Conservation (phyloP, 2,113 vertebrate genomes). For the Bothrops jararaca region DNA sequence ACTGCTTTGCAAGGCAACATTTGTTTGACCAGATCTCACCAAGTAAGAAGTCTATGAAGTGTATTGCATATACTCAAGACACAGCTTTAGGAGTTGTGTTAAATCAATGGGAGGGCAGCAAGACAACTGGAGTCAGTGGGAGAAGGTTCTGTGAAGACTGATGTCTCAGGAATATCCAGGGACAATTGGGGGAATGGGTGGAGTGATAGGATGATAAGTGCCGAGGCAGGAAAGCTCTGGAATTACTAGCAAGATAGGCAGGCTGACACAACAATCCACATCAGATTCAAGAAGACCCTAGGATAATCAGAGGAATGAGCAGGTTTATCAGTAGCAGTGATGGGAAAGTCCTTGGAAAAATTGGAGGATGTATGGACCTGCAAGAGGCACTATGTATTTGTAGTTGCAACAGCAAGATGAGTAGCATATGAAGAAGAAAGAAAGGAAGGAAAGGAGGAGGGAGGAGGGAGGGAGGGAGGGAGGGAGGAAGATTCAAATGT, state of each 20-base stretch:
- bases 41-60: not conserved
- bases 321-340: not conserved
- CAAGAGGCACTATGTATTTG: not conserved
- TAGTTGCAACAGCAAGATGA: not conserved
- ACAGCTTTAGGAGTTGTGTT: not conserved
- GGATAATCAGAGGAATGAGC: not conserved
- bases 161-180: not conserved
- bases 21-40: not conserved
- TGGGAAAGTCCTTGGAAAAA: not conserved
- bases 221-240: not conserved
- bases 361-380: not conserved
- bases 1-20: not conserved
- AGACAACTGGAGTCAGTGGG: not conserved
- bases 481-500: not conserved
- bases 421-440: not conserved
- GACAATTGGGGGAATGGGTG: not conserved
- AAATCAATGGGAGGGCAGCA: not conserved
- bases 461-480: too few relatives aligned
- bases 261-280: not conserved
- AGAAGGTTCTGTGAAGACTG: not conserved
- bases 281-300: not conserved
- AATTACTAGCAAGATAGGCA: not conserved
- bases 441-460: too few relatives aligned
- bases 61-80: not conserved
- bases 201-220: not conserved